Conservation (phyloP, 2,797 vertebrate species). For the Lophius americanus region DNA sequence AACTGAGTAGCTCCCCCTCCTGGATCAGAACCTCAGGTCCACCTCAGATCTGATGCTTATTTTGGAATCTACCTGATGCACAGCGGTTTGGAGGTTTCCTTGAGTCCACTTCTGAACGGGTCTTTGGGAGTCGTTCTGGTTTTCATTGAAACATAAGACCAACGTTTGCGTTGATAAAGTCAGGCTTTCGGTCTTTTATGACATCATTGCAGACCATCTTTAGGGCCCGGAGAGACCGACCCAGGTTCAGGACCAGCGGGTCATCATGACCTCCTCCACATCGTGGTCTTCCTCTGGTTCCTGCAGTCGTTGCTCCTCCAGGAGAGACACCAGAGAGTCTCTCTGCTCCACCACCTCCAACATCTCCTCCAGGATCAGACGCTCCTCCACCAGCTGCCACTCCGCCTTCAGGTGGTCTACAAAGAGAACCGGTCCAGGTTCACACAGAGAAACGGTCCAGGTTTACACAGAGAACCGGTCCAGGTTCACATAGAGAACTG, state of each 20-base stretch:
- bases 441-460: no score
- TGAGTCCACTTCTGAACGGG: no score
- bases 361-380: conserved; percentile 94
- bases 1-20: no score
- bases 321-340: conserved; percentile 89
- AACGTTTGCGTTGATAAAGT: background rate
- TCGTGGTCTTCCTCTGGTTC: conserved; percentile 91
- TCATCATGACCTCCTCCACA: conserved; percentile 88
- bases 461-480: no score
- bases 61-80: no score
- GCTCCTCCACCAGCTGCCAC: conserved; percentile 89
- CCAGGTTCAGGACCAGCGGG: conserved; percentile 54
- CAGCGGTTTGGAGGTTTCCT: no score
- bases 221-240: background rate
- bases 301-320: conserved; percentile 91
- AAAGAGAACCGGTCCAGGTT: background rate
- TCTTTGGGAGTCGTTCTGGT: no score
- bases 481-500: background rate
- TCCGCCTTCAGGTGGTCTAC: conserved; percentile 92
- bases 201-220: background rate
- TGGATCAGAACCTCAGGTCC: no score
- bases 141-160: background rate
- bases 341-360: conserved; percentile 96
- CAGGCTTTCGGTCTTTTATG: background rate
- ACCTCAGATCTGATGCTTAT: no score